phyloP scores from a whole-genome alignment of 2,113 vertebrate genomes.

The Equus quagga region DNA sequence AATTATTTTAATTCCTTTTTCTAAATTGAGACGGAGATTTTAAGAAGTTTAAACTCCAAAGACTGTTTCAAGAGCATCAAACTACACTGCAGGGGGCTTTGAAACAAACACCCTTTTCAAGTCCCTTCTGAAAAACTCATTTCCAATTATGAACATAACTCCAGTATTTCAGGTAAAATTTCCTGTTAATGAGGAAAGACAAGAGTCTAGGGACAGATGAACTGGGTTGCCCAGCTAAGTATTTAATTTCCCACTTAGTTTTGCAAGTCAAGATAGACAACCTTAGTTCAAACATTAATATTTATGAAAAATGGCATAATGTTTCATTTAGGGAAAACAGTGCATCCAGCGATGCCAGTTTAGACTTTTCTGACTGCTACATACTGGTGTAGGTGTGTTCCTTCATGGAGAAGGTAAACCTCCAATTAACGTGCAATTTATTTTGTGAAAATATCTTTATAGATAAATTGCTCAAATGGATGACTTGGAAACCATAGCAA shows the following conservation, averaged over 20 bases:
- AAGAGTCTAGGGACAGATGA: conserved; percentile 47
- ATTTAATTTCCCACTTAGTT: conserved; percentile 72
- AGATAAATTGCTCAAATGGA: conserved; percentile 53
- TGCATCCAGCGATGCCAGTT: background rate
- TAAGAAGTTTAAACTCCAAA: conserved; percentile 12
- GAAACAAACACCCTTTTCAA: conserved; percentile 37
- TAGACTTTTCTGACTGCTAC: background rate
- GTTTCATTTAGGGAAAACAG: background rate
- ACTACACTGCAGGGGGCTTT: background rate
- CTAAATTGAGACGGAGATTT: background rate
- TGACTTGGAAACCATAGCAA: conserved; percentile 68
- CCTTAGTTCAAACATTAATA: conserved; percentile 53
- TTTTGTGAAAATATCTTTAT: conserved; percentile 70
- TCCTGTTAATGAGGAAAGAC: conserved; percentile 58
- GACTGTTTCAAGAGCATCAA: conserved; percentile 21
- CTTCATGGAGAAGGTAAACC: conserved; percentile 17
- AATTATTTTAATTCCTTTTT: conserved; percentile 4
- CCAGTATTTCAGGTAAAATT: conserved; percentile 64
- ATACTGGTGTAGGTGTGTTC: background rate
- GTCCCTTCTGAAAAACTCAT: conserved; percentile 61
- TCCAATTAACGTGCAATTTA: conserved; percentile 55
- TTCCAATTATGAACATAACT: conserved; percentile 60
- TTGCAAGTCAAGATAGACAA: conserved; percentile 58
- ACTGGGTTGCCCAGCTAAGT: conserved; percentile 33
- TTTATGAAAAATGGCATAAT: conserved; percentile 52